These are phyloP conservation scores for Nothoprocta pentlandii DNA, from an alignment of 2,113 vertebrate genomes.

Conservation along the genomic window DNA sequence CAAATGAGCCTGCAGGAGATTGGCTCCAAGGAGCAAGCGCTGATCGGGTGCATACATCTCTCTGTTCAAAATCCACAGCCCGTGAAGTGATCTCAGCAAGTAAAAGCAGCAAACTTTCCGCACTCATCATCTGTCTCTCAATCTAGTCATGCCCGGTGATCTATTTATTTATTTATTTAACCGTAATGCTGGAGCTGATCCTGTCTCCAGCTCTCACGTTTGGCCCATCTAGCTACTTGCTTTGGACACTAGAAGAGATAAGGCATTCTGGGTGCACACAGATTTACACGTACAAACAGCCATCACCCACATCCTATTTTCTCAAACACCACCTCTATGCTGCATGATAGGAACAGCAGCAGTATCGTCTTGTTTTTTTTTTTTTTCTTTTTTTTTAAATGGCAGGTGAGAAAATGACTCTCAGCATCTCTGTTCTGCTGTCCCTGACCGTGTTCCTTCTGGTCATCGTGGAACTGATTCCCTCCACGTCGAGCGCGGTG, in stretches of 20 bases:
- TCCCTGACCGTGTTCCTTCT: constrained; percentile 97
- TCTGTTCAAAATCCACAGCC: neutral
- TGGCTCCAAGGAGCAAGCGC: neutral
- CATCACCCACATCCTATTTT: neutral
- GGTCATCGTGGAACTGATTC: constrained; percentile 98
- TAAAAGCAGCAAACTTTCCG: neutral
- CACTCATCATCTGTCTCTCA: neutral
- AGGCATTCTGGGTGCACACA: neutral
- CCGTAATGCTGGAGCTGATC: neutral
- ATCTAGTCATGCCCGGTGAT: neutral
- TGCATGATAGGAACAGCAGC: neutral
- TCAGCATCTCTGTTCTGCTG: constrained; percentile 96
- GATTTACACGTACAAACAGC: neutral
- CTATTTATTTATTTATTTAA: neutral
- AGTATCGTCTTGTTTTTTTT: neutral
- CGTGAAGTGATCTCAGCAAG: neutral
- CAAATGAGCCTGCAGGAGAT: neutral
- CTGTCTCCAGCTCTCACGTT: neutral
- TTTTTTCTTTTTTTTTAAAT: neutral
- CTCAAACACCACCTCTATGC: neutral
- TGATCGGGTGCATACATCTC: neutral
- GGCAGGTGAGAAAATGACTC: constrained; percentile 97
- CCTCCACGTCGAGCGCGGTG: constrained; percentile 95
- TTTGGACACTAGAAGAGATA: neutral
- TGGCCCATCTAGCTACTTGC: neutral